A percentile compares a stretch with the other conserved stretches of the same genome.
These are phyloP conservation scores for Pseudococcus jackbeardsleyi DNA, from an alignment of 2,888 invertebrate genomes.

Conservation along the genomic window DNA sequence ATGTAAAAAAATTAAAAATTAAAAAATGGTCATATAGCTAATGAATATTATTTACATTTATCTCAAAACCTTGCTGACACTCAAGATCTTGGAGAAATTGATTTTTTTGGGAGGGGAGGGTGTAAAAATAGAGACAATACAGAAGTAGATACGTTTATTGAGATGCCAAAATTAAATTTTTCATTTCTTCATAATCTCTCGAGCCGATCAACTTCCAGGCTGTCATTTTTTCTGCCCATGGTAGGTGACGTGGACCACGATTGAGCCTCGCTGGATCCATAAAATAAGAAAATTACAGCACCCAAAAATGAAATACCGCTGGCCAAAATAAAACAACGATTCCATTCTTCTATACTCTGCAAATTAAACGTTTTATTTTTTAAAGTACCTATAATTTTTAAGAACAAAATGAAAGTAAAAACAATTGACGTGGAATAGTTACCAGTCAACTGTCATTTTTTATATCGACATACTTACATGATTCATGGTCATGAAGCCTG, in stretches of 20 bases:
- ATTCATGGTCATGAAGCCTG: not conserved
- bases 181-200: too few relatives aligned
- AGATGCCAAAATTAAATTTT: too few relatives aligned
- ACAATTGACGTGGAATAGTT: not conserved
- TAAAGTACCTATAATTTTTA: too few relatives aligned
- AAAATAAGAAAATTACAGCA: constrained; percentile 7
- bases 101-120: too few relatives aligned
- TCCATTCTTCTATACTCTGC: not conserved
- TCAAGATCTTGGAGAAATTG: too few relatives aligned
- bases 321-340: not conserved
- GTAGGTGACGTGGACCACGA: constrained; percentile 16
- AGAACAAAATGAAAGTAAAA: not conserved
- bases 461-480: not conserved
- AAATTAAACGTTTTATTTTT: not conserved
- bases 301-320: not conserved
- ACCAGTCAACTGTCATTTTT: not conserved
- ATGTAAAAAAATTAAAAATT: too few relatives aligned
- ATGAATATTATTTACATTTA: too few relatives aligned
- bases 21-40: too few relatives aligned
- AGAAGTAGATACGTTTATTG: too few relatives aligned
- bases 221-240: not conserved
- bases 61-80: too few relatives aligned
- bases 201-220: not conserved
- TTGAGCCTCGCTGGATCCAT: constrained; percentile 45
- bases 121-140: too few relatives aligned